Base-by-base conservation (phyloP, 2,113 vertebrate species). In the Cinclus mexicanus region DNA sequence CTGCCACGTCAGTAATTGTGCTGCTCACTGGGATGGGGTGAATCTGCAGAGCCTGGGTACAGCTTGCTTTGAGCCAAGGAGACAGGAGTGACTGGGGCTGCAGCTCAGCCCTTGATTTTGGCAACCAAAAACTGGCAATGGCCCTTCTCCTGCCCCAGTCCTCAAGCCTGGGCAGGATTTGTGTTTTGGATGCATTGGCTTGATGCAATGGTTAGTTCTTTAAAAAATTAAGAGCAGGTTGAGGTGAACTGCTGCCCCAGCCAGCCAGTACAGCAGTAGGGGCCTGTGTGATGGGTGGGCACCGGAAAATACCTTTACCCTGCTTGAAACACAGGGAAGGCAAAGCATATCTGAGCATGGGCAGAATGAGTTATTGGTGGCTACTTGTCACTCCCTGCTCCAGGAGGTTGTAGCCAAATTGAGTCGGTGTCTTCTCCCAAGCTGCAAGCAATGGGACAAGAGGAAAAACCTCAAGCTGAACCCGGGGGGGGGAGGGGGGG, bases 301-400 rank as follows among this genome's bases (percentile, higher is more conserved):
- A 15, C 37, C 72, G 65, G 37, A 41, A 87, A 80, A 55, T 39
- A 41, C 15, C 37, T 64, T 83, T 69, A 29, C 53, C 46, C 65
- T 44, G 12, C 46, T 69, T 72, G 53, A 88, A 42, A 72, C 44
- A 28, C 26, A 42, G 56, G 69, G 67, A 42, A 46, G 47, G 33
- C 49, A 42, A 31, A 83, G 50, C 0, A 0, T 18, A 47, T n/a
- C 68, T 72, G 35, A 64, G 49, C 1, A 0, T 39, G 31, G 65
- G 46, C 63, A 60, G 75, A 67, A 42, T 17, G 59, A 52, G 47
- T 50, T 82, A 14, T 9, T 39, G 49, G 44, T 59, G 70, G 35
- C 60, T 82, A 33, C 39, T 61, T 80, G 44, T 60, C 77, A 28
- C 71, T 68, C 26, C 3, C 35, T 64, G 55, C 72, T 91, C 55